Percentiles rank a stretch among this genome's conserved stretches.
Evolutionary conservation across 2,113 vertebrate genomes (phyloP).

Genomic region (Pygoscelis antarcticus): DNA sequence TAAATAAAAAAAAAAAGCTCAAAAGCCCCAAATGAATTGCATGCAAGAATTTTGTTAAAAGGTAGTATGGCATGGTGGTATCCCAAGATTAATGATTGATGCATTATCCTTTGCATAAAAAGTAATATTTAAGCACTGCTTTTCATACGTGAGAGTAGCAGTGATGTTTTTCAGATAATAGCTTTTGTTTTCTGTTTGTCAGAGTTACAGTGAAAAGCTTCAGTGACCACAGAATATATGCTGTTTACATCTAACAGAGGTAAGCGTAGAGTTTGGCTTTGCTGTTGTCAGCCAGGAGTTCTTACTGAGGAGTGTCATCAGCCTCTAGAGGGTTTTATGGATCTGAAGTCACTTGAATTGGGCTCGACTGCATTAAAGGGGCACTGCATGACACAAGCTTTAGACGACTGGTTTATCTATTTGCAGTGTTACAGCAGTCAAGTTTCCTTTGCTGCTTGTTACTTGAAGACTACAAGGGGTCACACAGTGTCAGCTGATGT

Average conservation of each 20-base stretch:
- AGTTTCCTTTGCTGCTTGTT: constrained; percentile 45
- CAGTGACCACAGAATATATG: not conserved
- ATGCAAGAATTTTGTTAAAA: not conserved
- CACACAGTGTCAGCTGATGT: constrained; percentile 23
- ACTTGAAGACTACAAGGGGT: constrained; percentile 25
- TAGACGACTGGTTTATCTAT: constrained; percentile 77
- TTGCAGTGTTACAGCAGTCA: constrained; percentile 54
- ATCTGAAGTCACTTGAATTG: constrained; percentile 76
- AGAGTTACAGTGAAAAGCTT: not conserved
- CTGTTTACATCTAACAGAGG: not conserved
- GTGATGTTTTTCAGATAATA: not conserved
- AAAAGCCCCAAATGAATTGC: not conserved
- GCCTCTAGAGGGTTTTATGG: constrained; percentile 78
- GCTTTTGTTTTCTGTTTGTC: not conserved
- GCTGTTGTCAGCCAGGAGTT: constrained; percentile 59
- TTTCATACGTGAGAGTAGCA: not conserved
- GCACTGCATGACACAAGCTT: constrained; percentile 75
- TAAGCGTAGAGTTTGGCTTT: not conserved
- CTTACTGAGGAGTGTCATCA: constrained; percentile 71
- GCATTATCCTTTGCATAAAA: not conserved
- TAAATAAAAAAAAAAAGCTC: not conserved
- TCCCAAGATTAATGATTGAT: not conserved
- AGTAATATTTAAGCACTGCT: not conserved
- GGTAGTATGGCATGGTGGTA: not conserved
- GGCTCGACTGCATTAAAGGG: constrained; percentile 75